Base-by-base conservation (phyloP, 2,888 invertebrate species). In the Aphidoletes aphidimyza region DNA sequence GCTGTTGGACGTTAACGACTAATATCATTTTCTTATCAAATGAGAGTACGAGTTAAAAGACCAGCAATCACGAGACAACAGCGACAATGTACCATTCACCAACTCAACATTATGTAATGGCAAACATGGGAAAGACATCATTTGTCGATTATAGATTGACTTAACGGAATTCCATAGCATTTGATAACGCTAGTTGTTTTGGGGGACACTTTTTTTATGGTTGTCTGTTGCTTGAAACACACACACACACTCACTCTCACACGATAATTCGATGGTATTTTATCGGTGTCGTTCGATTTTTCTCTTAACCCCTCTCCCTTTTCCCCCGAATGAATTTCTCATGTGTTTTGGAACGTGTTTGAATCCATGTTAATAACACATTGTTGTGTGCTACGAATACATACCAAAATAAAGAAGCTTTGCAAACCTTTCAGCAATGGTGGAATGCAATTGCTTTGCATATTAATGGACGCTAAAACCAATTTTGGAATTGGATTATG, bases 101-200 rank as follows among this genome's bases (percentile, higher is more conserved):
- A n/a, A n/a, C n/a, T n/a, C n/a, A n/a, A n/a, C n/a, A n/a, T 54
- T 22, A 54, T 22, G 26, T 22, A 54, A 26, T 14, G 54, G 3
- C 54, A 26, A 54, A 22, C 1, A 47, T 47, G 54, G n/a, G 54
- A 54, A 54, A 54, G 22, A 54, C 54, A 54, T 54, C 26, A 54
- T 54, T 54, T 54, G 22, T 54, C 54, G 22, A 54, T 54, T 54
- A 54, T 54, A 26, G 54, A 54, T 54, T 54, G 54, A 54, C 54
- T 54, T 54, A 22, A 54, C 54, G 54, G 54, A 54, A 54, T 54
- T 54, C 26, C 54, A 11, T 22, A 3, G 54, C 26, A 22, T 54
- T 26, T 14, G 54, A 54, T 54, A 22, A 54, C 54, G 17, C 17
- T 47, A 8, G 47, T 54, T 54, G 54, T 54, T 26, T 54, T n/a